Evolutionary conservation across 2,888 invertebrate species (phyloP).

Genomic region (Cancer borealis): DNA sequence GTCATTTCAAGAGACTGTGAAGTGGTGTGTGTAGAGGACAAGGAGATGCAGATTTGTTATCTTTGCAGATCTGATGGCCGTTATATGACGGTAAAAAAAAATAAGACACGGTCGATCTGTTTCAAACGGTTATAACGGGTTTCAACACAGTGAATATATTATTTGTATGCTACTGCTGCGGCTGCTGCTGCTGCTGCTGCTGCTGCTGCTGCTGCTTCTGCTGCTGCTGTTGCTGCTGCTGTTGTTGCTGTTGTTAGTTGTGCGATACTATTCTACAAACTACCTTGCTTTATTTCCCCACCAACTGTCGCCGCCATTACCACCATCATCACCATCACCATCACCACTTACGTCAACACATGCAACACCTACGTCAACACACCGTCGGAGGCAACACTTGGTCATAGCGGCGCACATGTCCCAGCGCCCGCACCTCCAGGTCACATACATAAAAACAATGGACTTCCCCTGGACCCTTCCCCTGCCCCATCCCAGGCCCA

Average conservation of each 20-base stretch:
- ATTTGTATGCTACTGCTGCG: background rate
- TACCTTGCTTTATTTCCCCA: background rate
- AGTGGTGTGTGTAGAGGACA: no score
- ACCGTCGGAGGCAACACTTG: background rate
- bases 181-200: background rate
- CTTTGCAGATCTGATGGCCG: background rate
- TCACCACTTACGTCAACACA: background rate
- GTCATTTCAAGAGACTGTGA: no score
- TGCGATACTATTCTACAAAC: background rate
- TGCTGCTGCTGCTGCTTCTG: background rate
- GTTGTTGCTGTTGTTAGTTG: background rate
- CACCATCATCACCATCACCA: background rate
- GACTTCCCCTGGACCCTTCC: slow-evolving; percentile 23
- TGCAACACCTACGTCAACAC: background rate
- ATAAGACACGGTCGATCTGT: background rate
- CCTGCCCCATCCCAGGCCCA: background rate
- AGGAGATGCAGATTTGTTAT: background rate
- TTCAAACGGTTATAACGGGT: background rate
- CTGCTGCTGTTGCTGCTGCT: background rate
- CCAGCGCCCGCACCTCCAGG: background rate
- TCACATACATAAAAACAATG: slow-evolving; percentile 45
- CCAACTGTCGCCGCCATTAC: background rate
- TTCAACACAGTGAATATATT: background rate
- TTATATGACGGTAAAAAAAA: background rate
- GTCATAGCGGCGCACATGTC: slow-evolving; percentile 1